Evolutionary conservation across 2,113 vertebrate genomes (phyloP).

Genomic region (Scalopus aquaticus): DNA sequence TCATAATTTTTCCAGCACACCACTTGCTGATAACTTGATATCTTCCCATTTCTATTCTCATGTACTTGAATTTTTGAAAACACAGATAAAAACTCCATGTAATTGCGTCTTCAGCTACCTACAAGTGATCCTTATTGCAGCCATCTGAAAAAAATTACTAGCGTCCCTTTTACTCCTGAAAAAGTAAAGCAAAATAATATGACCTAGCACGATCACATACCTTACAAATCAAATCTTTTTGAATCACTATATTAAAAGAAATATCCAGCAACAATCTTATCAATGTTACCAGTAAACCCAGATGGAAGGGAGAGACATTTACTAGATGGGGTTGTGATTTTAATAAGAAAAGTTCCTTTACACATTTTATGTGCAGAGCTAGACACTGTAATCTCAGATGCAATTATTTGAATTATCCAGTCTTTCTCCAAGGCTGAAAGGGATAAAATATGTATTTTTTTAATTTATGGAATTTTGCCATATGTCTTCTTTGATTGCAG

Average conservation of each 20-base stretch:
- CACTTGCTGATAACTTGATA: constrained; percentile 67
- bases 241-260: constrained; percentile 53
- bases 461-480: constrained; percentile 76
- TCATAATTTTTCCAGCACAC: constrained; percentile 53
- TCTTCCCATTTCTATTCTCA: constrained; percentile 62
- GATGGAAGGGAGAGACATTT: background rate
- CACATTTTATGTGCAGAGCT: background rate
- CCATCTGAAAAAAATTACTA: constrained; percentile 70
- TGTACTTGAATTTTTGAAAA: constrained; percentile 80
- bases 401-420: constrained; percentile 66
- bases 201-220: constrained; percentile 21
- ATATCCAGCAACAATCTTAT: constrained; percentile 60
- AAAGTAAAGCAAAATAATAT: constrained; percentile 67
- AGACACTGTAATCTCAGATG: constrained; percentile 65
- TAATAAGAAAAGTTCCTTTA: background rate
- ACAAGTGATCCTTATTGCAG: constrained; percentile 60
- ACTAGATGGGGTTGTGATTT: background rate
- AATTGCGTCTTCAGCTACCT: constrained; percentile 76
- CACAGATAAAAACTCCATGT: constrained; percentile 72
- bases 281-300: constrained; percentile 32
- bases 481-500: constrained; percentile 60
- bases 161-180: constrained; percentile 45
- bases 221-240: constrained; percentile 62
- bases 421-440: constrained; percentile 58
- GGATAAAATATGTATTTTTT: constrained; percentile 56